These are phyloP conservation scores for Theodoxus fluviatilis DNA, from an alignment of 2,888 invertebrate species.

Conservation along the genomic window DNA sequence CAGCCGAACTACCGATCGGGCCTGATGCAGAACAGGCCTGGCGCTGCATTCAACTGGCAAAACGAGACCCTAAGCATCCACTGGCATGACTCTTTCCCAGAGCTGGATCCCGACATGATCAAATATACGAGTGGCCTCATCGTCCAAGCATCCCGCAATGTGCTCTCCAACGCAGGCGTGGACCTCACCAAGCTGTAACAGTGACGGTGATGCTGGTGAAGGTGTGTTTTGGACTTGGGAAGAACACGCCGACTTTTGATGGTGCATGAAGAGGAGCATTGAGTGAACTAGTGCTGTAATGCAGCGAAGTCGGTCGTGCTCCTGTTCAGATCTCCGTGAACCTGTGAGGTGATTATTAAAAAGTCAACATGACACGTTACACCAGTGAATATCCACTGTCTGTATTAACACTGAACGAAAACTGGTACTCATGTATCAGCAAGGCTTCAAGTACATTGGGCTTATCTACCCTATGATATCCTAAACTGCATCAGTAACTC, in stretches of 20 bases:
- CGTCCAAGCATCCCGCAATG: conserved; percentile 33
- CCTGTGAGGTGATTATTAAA: too few species aligned
- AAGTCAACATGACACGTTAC: too few species aligned
- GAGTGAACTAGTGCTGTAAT: too few species aligned
- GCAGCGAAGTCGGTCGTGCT: too few species aligned
- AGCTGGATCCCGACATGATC: conserved; percentile 36
- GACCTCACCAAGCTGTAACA: conserved; percentile 31
- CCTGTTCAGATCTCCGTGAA: too few species aligned
- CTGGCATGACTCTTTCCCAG: conserved; percentile 37
- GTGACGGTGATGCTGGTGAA: neutral
- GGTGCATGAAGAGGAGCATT: too few species aligned
- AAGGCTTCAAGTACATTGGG: too few species aligned
- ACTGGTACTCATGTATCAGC: too few species aligned
- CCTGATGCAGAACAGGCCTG: conserved; percentile 34
- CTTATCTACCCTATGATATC: too few species aligned
- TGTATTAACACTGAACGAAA: too few species aligned
- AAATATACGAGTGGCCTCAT: conserved; percentile 38
- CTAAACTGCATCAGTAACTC: too few species aligned
- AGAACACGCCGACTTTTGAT: neutral
- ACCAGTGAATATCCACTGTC: too few species aligned
- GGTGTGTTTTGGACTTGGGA: neutral
- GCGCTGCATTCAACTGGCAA: conserved; percentile 34
- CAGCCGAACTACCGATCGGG: conserved; percentile 32
- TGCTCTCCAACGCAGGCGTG: conserved; percentile 33
- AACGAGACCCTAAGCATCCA: conserved; percentile 36